Base-by-base conservation (phyloP, 2,888 invertebrate genomes). In the Omphaloscelis lunosa region DNA sequence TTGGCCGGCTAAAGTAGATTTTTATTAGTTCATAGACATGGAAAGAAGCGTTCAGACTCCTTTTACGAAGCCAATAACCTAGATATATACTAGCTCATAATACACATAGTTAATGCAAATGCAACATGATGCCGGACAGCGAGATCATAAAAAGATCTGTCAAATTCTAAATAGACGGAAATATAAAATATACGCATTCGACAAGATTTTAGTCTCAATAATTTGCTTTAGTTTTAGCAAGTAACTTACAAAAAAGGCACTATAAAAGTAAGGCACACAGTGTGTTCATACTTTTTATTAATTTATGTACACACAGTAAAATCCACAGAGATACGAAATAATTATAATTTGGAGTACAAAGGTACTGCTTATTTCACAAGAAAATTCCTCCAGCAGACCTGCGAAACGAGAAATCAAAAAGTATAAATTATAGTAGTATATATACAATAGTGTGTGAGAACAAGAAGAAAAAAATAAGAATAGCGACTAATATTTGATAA, bases 21-120 rank as follows among this genome's bases (percentile, higher is more conserved):
- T 75, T 80, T 41, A 17, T 80, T 58, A 41, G 45, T n/a, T 62
- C 41, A 62, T 53, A 34, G 56, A 56, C 12, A 27, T 58, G 23
- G 4, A 23, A n/a, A 12, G 23, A 53, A 34, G 34, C 1, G 34
- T 20, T 23, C 17, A 48, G 59, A 48, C 67, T 51, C 1, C 51
- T 23, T 9, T 67, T 29, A 51, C 2, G 23, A 48, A 51, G 29
- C 23, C 23, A 29, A 29, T 15, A 29, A 51, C 51, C 29, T 15
- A 48, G 9, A 67, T 67, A 23, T 20, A 45, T 45, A 12, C 2
- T 29, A 45, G 27, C 27, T 20, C 20, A 8, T 66, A 66, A 20
- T 17, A 51, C 17, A 48, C 17, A 27, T 27, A 59, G n/a, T 56
- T n/a, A n/a, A n/a, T 48, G 27, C 45, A 66, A 20, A 20, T 45